Evolutionary conservation across 2,113 vertebrate species (phyloP), one percentile per base, ranked within the genome.

Genomic region (Echinops telfairi): DNA sequence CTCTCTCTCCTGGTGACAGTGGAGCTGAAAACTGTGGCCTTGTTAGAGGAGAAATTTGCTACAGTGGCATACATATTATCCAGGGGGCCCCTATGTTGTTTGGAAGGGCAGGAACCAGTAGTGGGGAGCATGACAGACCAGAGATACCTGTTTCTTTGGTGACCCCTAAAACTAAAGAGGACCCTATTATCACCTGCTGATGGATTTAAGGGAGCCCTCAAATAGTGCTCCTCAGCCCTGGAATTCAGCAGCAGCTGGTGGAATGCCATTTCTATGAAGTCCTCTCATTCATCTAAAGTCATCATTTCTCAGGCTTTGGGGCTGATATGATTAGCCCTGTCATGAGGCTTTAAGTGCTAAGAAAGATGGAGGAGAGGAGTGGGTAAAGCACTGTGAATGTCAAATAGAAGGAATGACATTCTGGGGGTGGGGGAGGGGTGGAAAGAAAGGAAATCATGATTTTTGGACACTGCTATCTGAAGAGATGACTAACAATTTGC

Each of bases 1-100:
- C 53, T 73, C 29, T 78, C 73, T 94, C 79, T 89, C 91, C 87
- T 91, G 75, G 62, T 91, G 82, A 88, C 86, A 91, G 82, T 68
- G 23, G 47, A 95, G 43, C 71, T 94, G 89, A 89, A 92, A 95
- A 82, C 88, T 88, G n/a, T 88, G 88, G 96, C 75, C 70, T 83
- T 76, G 75, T 80, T 92, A 75, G 85, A 93, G 66, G 40, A 70
- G 40, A 92, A 83, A 66, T 95, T 92, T 94, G 70, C 36, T 71
- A 53, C 68, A 91, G 73, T 53, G 29, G 36, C 33, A 85, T 36
- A 53, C 31, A 20, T 76, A 82, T 15, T 4, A 62, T 75, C 36
- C 75, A 95, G 90, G 83, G 93, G 64, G 79, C 40, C 89, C 58
- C 53, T 80, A 31, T 80, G 85, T 88, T 94, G 68, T 9, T 53